Percentiles rank a stretch among this genome's conserved stretches.
Evolutionary conservation across 2,113 vertebrate species (phyloP).

Genomic region (Donacobius atricapilla): DNA sequence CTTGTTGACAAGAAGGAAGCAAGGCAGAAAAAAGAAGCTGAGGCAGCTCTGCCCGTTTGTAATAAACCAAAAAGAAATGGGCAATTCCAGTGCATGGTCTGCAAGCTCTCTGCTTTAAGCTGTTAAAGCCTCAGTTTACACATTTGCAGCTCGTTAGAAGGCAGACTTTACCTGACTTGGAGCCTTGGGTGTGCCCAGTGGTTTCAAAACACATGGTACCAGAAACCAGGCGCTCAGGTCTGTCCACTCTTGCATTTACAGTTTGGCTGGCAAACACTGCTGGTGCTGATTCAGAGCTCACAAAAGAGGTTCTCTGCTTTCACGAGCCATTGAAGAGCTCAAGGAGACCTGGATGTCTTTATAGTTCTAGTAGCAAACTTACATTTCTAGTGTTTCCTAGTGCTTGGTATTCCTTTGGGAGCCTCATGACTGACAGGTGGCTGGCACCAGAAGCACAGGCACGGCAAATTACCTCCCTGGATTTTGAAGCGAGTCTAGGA

Average conservation of each 20-base stretch:
- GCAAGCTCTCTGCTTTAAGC: neutral
- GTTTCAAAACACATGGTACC: neutral
- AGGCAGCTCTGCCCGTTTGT: neutral
- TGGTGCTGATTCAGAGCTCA: neutral
- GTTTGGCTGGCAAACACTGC: neutral
- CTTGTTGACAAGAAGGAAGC: neutral
- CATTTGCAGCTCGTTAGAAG: neutral
- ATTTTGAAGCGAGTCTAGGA: neutral
- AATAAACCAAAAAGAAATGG: neutral
- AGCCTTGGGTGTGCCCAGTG: neutral
- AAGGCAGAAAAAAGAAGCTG: neutral
- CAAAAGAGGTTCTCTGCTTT: neutral
- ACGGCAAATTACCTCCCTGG: fast-evolving
- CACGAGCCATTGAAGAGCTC: neutral
- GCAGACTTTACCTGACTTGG: neutral
- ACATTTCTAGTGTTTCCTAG: neutral
- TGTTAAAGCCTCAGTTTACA: neutral
- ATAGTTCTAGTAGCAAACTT: neutral
- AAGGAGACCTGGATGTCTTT: neutral
- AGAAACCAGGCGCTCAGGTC: neutral
- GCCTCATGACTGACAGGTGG: neutral
- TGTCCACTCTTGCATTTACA: neutral
- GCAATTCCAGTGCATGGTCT: neutral
- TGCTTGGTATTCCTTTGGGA: neutral
- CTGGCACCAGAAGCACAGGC: neutral